Evolutionary conservation across 23 tunicate genomes (phyloP).

Genomic region (Halocynthia aurantium): DNA sequence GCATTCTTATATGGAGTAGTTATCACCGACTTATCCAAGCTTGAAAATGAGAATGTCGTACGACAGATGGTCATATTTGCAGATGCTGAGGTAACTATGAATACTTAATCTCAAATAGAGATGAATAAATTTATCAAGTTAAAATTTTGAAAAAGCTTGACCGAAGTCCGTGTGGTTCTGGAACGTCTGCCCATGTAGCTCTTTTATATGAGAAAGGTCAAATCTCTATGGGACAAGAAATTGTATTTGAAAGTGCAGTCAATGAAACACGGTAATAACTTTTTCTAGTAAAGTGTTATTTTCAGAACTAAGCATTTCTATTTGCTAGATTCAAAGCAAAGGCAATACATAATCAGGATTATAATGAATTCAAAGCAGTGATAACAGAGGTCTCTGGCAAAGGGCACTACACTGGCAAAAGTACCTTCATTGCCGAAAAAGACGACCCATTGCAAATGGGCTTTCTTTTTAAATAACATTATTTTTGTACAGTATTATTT

Average conservation of each 20-base stretch:
- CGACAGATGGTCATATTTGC: conserved; percentile 34
- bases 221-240: conserved; percentile 1
- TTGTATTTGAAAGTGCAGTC: conserved; percentile 36
- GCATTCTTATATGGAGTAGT: conserved; percentile 36
- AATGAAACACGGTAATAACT: conserved; percentile 26
- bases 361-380: conserved; percentile 27
- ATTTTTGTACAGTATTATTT: no score
- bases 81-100: conserved; percentile 23
- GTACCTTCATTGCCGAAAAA: conserved; percentile 26
- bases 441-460: conserved; percentile 35
- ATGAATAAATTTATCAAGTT: not conserved
- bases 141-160: conserved; percentile 21
- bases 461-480: conserved; percentile 13
- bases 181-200: conserved; percentile 46
- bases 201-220: conserved; percentile 16
- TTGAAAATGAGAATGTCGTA: not conserved
- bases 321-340: conserved; percentile 29
- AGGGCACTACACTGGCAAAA: conserved; percentile 46
- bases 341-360: conserved; percentile 3
- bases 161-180: conserved; percentile 68
- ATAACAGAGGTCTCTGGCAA: conserved; percentile 42
- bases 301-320: not conserved
- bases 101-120: no score
- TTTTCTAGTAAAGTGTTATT: not conserved
- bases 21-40: conserved; percentile 18